Percentiles rank a stretch among this genome's conserved stretches.
These are phyloP conservation scores for Silurus asotus DNA, from an alignment of 2,113 vertebrate species.

Conservation along the genomic window DNA sequence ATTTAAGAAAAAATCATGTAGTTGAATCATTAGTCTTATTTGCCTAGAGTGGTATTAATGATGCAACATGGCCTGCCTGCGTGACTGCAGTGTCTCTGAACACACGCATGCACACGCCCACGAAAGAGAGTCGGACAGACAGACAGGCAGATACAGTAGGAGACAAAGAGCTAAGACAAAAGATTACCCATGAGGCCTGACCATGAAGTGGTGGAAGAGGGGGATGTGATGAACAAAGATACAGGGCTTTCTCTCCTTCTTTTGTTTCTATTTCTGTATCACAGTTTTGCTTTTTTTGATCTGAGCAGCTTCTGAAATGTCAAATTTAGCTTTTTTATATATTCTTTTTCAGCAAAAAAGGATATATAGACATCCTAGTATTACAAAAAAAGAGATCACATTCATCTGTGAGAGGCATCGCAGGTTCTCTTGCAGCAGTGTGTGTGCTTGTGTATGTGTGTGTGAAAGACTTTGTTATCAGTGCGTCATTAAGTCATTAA, in stretches of 20 bases:
- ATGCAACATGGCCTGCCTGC: not conserved
- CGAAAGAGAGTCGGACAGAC: not conserved
- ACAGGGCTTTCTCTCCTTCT: not conserved
- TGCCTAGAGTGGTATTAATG: not conserved
- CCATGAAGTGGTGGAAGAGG: not conserved
- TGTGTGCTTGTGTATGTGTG: not conserved
- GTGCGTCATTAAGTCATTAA: slow-evolving; percentile 13
- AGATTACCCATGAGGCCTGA: slow-evolving; percentile 17
- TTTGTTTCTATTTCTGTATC: not conserved
- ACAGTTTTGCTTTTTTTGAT: not conserved
- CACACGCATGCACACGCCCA: not conserved
- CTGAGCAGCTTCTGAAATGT: not conserved
- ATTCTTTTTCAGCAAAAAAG: not conserved
- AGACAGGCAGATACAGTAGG: slow-evolving; percentile 7
- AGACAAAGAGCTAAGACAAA: slow-evolving; percentile 21
- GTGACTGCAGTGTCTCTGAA: not conserved
- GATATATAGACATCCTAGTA: not conserved
- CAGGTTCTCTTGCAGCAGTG: not conserved
- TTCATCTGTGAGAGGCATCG: not conserved
- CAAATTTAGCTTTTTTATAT: too few species aligned
- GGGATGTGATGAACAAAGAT: slow-evolving; percentile 11
- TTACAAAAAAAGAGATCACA: not conserved
- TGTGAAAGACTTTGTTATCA: not conserved
- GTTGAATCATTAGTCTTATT: not conserved
- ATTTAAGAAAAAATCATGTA: not conserved